Evolutionary conservation across 2,797 vertebrate species (phyloP).

Genomic region (Pristis pectinata): DNA sequence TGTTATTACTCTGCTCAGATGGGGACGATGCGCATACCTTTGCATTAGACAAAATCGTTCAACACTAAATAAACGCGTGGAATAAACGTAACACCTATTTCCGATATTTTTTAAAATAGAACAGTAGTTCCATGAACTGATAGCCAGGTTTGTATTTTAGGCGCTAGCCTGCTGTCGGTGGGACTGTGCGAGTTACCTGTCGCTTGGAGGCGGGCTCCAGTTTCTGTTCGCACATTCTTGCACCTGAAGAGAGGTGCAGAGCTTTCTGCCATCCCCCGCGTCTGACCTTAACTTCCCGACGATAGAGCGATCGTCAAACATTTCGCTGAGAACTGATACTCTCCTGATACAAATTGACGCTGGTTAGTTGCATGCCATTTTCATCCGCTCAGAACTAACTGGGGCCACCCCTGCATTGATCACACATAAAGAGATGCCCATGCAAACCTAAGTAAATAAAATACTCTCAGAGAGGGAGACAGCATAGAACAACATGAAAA

Average conservation of each 20-base stretch:
- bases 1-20: neutral
- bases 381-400: neutral
- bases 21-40: neutral
- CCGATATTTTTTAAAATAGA: too few relatives aligned
- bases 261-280: neutral
- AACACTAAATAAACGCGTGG: neutral
- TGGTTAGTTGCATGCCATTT: neutral
- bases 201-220: slow-evolving; percentile 44
- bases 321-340: neutral
- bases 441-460: neutral
- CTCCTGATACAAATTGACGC: neutral
- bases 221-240: slow-evolving; percentile 42
- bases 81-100: neutral
- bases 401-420: neutral
- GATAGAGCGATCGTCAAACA: neutral
- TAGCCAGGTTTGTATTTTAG: neutral
- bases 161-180: neutral
- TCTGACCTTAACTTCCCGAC: neutral
- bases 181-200: slow-evolving; percentile 30
- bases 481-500: neutral
- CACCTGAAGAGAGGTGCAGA: slow-evolving; percentile 24
- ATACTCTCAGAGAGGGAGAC: neutral
- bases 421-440: neutral
- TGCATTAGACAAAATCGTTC: neutral
- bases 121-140: neutral